Percentiles rank a stretch among this genome's conserved stretches.
Conservation (phyloP, 2,113 vertebrate genomes). For the Lepisosteus osseus region DNA sequence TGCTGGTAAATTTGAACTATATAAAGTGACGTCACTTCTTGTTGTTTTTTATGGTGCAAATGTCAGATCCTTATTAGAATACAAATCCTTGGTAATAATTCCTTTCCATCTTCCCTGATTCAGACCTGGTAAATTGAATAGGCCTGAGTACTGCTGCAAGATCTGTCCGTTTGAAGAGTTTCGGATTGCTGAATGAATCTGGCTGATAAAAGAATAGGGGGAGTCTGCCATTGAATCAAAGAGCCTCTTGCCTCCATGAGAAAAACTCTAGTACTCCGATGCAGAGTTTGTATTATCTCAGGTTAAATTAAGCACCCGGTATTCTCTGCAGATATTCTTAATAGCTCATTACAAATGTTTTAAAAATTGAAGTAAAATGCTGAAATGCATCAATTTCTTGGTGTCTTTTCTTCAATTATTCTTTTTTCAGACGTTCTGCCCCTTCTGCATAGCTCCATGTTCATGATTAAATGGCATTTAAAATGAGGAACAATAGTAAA, state of each 20-base stretch:
- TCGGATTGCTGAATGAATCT: background rate
- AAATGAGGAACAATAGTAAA: no score
- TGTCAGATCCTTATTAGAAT: constrained; percentile 37
- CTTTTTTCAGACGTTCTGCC: constrained; percentile 1
- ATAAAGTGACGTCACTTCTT: constrained; percentile 15
- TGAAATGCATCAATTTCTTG: constrained; percentile 45
- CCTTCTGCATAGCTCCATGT: background rate
- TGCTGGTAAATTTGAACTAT: no score
- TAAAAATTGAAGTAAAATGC: constrained; percentile 55
- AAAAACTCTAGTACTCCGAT: constrained; percentile 54
- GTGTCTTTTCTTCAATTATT: constrained; percentile 41
- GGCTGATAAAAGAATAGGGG: background rate
- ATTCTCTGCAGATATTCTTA: constrained; percentile 56
- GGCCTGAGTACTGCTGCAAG: background rate
- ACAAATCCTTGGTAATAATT: background rate
- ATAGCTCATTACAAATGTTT: constrained; percentile 61
- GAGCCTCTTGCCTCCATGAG: constrained; percentile 43
- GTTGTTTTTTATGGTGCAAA: constrained; percentile 34
- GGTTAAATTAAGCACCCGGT: constrained; percentile 69
- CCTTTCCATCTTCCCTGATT: constrained; percentile 3
- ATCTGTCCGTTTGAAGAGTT: background rate
- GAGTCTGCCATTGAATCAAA: constrained; percentile 29
- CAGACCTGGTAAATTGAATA: background rate
- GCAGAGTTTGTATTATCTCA: constrained; percentile 69
- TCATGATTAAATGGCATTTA: background rate